Percentiles rank a stretch among this genome's conserved stretches.
Evolutionary conservation across 2,888 invertebrate genomes (phyloP).

Genomic region (Platerodrilus igneus): DNA sequence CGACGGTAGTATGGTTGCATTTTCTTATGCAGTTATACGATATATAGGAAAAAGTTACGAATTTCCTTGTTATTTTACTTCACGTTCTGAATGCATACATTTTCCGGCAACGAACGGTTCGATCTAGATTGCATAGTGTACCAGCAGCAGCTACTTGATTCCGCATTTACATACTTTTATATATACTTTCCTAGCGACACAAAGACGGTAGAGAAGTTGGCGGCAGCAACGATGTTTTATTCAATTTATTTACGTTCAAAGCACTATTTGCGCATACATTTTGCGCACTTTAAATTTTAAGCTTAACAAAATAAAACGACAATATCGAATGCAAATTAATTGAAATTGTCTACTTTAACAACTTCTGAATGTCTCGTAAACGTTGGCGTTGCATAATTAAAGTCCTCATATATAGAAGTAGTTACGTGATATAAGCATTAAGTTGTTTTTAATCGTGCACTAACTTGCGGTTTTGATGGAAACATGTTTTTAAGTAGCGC

Average conservation of each 20-base stretch:
- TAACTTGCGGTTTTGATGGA: too few relatives aligned
- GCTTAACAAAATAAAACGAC: constrained; percentile 38
- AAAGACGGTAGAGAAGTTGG: too few relatives aligned
- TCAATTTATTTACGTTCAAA: constrained; percentile 40
- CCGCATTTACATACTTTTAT: constrained; percentile 45
- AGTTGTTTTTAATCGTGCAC: too few relatives aligned
- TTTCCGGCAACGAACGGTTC: constrained; percentile 22
- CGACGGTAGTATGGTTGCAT: constrained; percentile 39
- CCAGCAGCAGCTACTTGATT: constrained; percentile 43
- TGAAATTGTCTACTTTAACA: constrained; percentile 44
- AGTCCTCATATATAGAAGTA: too few relatives aligned
- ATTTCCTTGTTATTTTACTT: constrained; percentile 20
- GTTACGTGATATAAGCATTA: too few relatives aligned
- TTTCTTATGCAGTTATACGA: constrained; percentile 38
- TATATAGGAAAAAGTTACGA: constrained; percentile 20
- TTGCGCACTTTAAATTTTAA: constrained; percentile 42
- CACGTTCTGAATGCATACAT: constrained; percentile 15
- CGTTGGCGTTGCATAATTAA: constrained; percentile 32
- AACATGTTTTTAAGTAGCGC: too few relatives aligned
- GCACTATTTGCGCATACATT: constrained; percentile 37
- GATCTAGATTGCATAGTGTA: constrained; percentile 45
- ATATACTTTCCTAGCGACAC: too few relatives aligned
- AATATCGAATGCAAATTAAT: constrained; percentile 45
- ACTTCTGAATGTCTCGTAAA: constrained; percentile 38
- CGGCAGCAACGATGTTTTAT: constrained; percentile 36